Conservation (phyloP, 2,113 vertebrate species). For the Rhabdornis inornatus region DNA sequence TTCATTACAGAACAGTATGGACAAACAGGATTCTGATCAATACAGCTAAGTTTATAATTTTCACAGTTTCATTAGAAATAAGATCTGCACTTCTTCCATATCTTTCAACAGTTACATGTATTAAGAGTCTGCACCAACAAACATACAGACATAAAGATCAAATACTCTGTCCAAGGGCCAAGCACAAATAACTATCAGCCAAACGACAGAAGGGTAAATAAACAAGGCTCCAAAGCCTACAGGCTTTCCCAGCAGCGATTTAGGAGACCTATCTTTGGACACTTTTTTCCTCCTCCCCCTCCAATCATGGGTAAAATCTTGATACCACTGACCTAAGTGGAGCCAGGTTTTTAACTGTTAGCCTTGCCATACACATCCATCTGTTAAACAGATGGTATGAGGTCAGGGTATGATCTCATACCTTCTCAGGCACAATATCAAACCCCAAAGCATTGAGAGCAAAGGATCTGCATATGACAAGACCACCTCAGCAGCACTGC, state of each 20-base stretch:
- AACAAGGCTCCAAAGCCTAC: neutral
- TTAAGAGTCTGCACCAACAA: neutral
- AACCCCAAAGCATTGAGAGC: neutral
- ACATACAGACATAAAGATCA: neutral
- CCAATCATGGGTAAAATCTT: constrained; percentile 25
- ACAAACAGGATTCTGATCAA: neutral
- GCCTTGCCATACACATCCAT: constrained; percentile 19
- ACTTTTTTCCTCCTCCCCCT: neutral
- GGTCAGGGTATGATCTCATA: constrained; percentile 34
- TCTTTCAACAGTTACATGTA: neutral
- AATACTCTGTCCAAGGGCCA: neutral
- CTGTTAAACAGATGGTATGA: constrained; percentile 51
- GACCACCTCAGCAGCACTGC: neutral
- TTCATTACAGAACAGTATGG: neutral
- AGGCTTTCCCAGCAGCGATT: constrained; percentile 16
- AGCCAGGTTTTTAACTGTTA: constrained; percentile 27
- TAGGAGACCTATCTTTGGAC: constrained; percentile 34
- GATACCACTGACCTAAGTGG: constrained; percentile 55
- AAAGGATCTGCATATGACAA: neutral
- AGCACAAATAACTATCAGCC: neutral
- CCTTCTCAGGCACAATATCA: constrained; percentile 1
- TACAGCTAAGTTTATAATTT: neutral
- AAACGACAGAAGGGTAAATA: neutral
- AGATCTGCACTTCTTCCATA: neutral
- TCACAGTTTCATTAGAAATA: neutral